Percentiles rank a stretch among this genome's conserved stretches.
These are phyloP conservation scores for Amblyteles armatorius DNA, from an alignment of 2,888 invertebrate genomes.

Conservation along the genomic window DNA sequence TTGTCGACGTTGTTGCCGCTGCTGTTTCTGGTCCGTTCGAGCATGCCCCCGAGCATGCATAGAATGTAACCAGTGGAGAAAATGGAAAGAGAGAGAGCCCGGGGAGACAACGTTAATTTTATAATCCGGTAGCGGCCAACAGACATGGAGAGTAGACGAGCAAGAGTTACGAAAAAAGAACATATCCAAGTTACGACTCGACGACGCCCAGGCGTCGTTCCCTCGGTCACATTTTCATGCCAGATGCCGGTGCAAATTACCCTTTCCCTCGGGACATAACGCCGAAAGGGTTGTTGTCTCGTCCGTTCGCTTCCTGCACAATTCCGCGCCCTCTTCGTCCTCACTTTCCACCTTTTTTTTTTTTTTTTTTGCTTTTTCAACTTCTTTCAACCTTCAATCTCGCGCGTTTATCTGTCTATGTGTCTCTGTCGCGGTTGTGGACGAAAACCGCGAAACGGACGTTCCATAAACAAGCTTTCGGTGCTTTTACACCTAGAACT, in stretches of 20 bases:
- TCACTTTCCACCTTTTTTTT: constrained; percentile 28
- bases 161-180: constrained; percentile 6
- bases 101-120: constrained; percentile 80
- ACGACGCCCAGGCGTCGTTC: constrained; percentile 67
- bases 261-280: constrained; percentile 67
- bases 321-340: constrained; percentile 33
- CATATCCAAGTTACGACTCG: constrained; percentile 69
- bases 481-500: constrained; percentile 69
- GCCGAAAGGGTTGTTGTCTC: constrained; percentile 66
- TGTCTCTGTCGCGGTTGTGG: constrained; percentile 32
- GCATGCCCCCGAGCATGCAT: constrained; percentile 49
- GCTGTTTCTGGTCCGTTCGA: constrained; percentile 46
- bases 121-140: constrained; percentile 75
- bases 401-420: constrained; percentile 14
- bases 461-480: constrained; percentile 72
- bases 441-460: constrained; percentile 64
- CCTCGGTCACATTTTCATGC: constrained; percentile 70
- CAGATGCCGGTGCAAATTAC: constrained; percentile 76
- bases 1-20: constrained; percentile 48
- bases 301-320: constrained; percentile 39
- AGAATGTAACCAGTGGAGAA: constrained; percentile 41
- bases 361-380: constrained; percentile 9
- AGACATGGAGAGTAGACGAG: constrained; percentile 50
- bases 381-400: constrained; percentile 26
- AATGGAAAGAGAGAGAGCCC: constrained; percentile 27